Evolutionary conservation across 2,888 invertebrate genomes (phyloP).

Genomic region (Himalopsyche anomala): DNA sequence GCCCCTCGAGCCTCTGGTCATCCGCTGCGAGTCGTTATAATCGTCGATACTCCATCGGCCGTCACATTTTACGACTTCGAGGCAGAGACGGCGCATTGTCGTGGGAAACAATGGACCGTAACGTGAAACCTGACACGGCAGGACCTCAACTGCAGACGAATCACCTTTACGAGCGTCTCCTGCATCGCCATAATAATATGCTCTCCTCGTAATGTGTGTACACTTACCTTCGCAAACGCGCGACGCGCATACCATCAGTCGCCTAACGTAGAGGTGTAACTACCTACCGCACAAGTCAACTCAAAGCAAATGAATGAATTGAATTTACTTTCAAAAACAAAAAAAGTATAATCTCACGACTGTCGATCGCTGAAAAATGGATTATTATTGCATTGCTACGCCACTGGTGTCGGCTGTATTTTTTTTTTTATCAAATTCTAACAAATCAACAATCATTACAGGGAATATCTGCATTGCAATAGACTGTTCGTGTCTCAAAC

Average conservation of each 20-base stretch:
- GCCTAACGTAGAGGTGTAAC: background rate
- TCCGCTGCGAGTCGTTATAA: background rate
- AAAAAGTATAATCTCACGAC: too few species aligned
- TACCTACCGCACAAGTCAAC: background rate
- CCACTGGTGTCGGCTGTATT: too few species aligned
- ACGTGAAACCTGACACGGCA: conserved; percentile 57
- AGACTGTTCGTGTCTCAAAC: too few species aligned
- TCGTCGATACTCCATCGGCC: conserved; percentile 37
- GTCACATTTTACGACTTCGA: conserved; percentile 53
- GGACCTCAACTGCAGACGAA: conserved; percentile 39
- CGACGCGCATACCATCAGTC: background rate
- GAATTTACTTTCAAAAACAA: too few species aligned
- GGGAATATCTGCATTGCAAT: too few species aligned
- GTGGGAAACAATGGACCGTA: conserved; percentile 62
- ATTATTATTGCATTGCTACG: too few species aligned
- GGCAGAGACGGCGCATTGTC: conserved; percentile 48
- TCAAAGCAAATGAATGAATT: too few species aligned
- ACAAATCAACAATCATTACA: too few species aligned
- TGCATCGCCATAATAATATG: conserved; percentile 17
- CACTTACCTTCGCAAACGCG: background rate
- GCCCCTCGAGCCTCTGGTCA: background rate
- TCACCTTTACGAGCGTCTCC: conserved; percentile 40
- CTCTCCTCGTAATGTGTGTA: background rate
- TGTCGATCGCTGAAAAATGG: too few species aligned
- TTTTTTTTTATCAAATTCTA: too few species aligned